Evolutionary conservation across 64 coral and sea anemone species (phyloP), one percentile per base, ranked within the genome.

Genomic region (Dendrophyllia cribrosa): DNA sequence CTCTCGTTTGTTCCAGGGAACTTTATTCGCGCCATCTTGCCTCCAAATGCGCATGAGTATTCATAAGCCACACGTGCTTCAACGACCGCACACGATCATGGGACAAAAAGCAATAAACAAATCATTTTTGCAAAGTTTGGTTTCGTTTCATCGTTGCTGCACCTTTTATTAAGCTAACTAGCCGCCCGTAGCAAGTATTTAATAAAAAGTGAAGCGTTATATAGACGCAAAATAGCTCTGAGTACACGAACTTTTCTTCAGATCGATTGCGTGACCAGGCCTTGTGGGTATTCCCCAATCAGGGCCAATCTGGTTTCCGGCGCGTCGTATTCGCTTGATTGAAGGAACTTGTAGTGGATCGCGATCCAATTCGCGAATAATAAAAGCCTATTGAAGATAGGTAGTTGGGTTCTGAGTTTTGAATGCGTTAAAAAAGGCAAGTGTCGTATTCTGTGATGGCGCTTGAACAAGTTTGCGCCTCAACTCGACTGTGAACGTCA

Each of bases 21-120:
- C 82, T 95, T 95, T 74, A 98, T 93, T 84, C 94, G 96, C 96
- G 96, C 96, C 96, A 98, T 98, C 90, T 98, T 98, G 90, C 85
- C 74, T 74, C 74, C 45, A 48, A n/a, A 53, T 91, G 81, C 96
- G 77, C 96, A 98, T 93, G 96, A 83, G 90, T 88, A 70, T 1
- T 1, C 17, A 66, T 25, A n/a, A 49, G 71, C 66, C 80, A 66
- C 83, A 96, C 77, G 76, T 94, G 92, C 76, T 51, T 24, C 43
- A 55, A 62, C 87, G 80, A 84, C 71, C 92, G 92, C 87, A 75
- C 61, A 76, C 70, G 20, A 20, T 89, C 68, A 59, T 94, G 92
- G 92, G 92, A 89, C 64, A 89, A 89, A 88, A 89, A 61, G 69
- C 77, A 62, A 70, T 66, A 69, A 82, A 79, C 43, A 83, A 74